Conservation (phyloP, 2,113 vertebrate species). For the Glaucidium brasilianum region DNA sequence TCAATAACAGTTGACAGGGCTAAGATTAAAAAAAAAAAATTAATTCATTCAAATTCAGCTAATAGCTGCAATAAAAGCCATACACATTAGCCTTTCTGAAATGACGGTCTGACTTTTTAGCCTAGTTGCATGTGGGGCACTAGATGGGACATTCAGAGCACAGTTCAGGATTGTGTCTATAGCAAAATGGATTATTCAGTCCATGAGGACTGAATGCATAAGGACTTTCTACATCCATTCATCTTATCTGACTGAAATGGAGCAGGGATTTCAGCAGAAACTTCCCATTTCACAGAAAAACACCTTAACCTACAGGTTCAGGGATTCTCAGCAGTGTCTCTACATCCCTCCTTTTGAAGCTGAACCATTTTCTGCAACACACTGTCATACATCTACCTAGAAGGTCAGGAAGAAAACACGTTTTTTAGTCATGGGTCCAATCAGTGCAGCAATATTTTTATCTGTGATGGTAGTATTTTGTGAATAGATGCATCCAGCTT, state of each 20-base stretch:
- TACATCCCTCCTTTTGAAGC: background rate
- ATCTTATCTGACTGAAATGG: background rate
- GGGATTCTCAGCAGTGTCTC: background rate
- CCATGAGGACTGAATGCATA: background rate
- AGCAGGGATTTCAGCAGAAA: background rate
- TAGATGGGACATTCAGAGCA: background rate
- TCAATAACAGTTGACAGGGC: background rate
- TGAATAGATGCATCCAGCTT: background rate
- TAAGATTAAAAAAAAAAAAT: background rate
- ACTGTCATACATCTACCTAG: background rate
- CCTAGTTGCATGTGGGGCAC: background rate
- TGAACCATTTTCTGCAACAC: background rate
- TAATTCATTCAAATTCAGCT: background rate
- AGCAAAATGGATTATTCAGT: background rate
- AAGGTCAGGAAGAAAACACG: background rate
- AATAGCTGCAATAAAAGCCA: background rate
- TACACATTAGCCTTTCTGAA: background rate
- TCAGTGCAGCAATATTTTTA: background rate
- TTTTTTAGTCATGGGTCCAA: background rate
- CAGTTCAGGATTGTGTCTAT: background rate
- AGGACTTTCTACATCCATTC: background rate
- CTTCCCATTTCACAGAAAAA: background rate
- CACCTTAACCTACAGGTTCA: background rate
- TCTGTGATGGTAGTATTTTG: background rate
- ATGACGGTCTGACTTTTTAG: background rate